Percentiles rank a stretch among this genome's conserved stretches.
Evolutionary conservation across 1,140 invertebrate species (phyloP).

Genomic region (Camponotus pennsylvanicus): DNA sequence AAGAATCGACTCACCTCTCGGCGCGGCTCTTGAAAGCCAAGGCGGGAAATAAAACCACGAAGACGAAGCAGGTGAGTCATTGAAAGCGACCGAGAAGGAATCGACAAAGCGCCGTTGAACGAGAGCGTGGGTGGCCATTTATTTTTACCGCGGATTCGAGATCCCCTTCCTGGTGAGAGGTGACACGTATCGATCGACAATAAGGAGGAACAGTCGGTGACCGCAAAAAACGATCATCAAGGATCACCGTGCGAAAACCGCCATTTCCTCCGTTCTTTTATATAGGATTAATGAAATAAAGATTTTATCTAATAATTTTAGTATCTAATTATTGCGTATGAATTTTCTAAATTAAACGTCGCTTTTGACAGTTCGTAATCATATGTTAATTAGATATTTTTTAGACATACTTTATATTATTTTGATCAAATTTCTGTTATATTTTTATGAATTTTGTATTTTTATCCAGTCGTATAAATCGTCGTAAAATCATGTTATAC

Average conservation of each 20-base stretch:
- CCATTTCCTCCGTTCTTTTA: not conserved
- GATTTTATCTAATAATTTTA: too few relatives aligned
- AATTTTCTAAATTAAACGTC: not conserved
- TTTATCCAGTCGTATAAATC: slow-evolving; percentile 12
- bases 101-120: slow-evolving; percentile 65
- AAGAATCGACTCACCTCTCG: slow-evolving; percentile 27
- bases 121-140: slow-evolving; percentile 65
- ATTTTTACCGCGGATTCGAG: slow-evolving; percentile 22
- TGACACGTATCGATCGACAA: slow-evolving; percentile 10
- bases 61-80: slow-evolving; percentile 64
- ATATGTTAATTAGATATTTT: too few relatives aligned
- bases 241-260: not conserved
- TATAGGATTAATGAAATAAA: not conserved
- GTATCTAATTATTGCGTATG: too few relatives aligned
- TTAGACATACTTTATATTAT: not conserved
- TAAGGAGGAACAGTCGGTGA: not conserved
- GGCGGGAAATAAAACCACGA: slow-evolving; percentile 61
- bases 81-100: slow-evolving; percentile 57
- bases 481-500: not conserved
- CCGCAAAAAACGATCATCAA: not conserved
- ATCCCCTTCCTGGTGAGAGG: not conserved
- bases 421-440: not conserved
- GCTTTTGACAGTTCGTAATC: not conserved
- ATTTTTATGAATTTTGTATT: slow-evolving; percentile 5
- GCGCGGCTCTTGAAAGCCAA: slow-evolving; percentile 6